Percentiles rank a stretch among this genome's conserved stretches.
phyloP scores from a whole-genome alignment of 2,797 vertebrate species.

The Phrynocephalus vlangalii region DNA sequence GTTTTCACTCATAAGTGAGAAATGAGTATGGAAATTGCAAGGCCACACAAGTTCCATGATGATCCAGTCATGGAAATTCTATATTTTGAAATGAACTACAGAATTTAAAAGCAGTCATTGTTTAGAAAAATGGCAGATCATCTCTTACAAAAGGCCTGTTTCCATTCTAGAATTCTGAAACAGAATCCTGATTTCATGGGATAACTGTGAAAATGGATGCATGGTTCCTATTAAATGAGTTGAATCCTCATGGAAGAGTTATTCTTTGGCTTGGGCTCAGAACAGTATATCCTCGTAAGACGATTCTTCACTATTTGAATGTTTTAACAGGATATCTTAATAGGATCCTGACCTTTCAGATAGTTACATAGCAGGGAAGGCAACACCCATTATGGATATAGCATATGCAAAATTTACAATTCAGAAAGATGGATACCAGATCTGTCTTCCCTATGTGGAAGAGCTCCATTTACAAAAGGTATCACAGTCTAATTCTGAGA shows the following conservation, averaged over 20 bases:
- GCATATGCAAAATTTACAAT: background rate
- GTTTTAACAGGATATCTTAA: background rate
- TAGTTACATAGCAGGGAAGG: background rate
- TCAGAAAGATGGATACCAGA: background rate
- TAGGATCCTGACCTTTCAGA: background rate
- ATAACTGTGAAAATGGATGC: background rate
- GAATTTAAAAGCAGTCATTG: background rate
- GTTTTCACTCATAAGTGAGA: background rate
- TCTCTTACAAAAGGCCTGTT: background rate
- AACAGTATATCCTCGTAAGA: background rate
- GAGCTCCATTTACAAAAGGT: background rate
- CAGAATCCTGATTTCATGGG: background rate
- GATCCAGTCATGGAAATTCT: background rate
- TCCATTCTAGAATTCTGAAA: too few relatives aligned
- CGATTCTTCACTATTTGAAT: conserved; percentile 3
- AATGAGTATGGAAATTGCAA: background rate
- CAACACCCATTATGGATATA: conserved; percentile 10
- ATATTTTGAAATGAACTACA: background rate
- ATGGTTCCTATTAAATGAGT: background rate
- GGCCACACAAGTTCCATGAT: background rate
- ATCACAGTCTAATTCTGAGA: background rate
- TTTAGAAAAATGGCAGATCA: background rate
- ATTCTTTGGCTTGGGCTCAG: too few relatives aligned
- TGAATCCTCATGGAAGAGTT: background rate
- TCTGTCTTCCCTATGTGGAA: background rate